Percentiles rank a stretch among this genome's conserved stretches.
These are phyloP conservation scores for Drosophila teissieri DNA, from an alignment of 1,140 invertebrate species.

Conservation along the genomic window DNA sequence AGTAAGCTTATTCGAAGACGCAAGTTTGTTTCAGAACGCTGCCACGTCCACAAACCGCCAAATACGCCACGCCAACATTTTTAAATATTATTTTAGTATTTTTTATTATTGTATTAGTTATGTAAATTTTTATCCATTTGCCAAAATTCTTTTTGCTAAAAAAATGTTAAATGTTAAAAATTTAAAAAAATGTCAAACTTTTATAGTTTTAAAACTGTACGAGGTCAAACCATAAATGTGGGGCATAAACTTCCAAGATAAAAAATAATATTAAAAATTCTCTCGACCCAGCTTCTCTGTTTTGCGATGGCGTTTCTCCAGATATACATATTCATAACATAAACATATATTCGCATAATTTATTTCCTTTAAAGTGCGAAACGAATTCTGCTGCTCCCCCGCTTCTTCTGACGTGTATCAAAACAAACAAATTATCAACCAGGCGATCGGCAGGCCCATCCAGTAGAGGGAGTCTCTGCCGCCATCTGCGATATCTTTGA, in stretches of 20 bases:
- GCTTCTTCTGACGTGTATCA: conserved; percentile 56
- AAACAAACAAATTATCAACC: conserved; percentile 84
- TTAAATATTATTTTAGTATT: too few relatives aligned
- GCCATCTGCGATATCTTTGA: conserved; percentile 78
- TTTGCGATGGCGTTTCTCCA: conserved; percentile 56
- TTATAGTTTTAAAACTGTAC: too few relatives aligned
- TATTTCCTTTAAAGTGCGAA: conserved; percentile 63
- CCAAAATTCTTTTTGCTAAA: too few relatives aligned
- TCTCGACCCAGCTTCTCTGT: conserved; percentile 27
- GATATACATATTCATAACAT: conserved; percentile 30
- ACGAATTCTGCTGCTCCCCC: conserved; percentile 46
- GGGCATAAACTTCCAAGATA: conserved; percentile 37
- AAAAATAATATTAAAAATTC: conserved; percentile 20
- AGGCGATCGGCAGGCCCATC: conserved; percentile 65
- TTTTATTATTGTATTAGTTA: too few relatives aligned
- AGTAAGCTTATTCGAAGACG: too few relatives aligned
- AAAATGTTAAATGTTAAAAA: too few relatives aligned
- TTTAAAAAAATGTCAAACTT: too few relatives aligned
- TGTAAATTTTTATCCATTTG: too few relatives aligned
- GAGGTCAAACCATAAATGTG: too few relatives aligned
- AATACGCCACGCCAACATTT: too few relatives aligned
- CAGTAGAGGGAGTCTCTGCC: conserved; percentile 13
- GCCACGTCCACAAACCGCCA: too few relatives aligned
- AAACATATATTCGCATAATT: conserved; percentile 59
- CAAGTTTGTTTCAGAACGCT: too few relatives aligned